A percentile compares a stretch with the other conserved stretches of the same genome.
These are phyloP conservation scores for Epinotia ramella DNA, from an alignment of 2,888 invertebrate genomes.

Conservation along the genomic window DNA sequence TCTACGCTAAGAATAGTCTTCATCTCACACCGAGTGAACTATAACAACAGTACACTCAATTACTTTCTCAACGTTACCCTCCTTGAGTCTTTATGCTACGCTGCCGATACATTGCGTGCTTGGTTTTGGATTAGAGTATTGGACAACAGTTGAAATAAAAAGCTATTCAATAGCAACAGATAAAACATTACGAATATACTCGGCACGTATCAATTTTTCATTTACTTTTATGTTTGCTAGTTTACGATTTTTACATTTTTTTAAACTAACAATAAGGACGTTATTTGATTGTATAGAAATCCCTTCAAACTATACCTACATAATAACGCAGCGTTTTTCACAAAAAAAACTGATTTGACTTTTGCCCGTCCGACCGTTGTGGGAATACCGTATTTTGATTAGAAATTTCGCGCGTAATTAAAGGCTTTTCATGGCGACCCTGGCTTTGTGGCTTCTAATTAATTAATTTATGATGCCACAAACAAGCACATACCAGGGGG, in stretches of 20 bases:
- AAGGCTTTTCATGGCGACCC: not conserved
- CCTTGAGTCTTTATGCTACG: not conserved
- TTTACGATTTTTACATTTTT: too few relatives aligned
- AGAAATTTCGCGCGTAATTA: not conserved
- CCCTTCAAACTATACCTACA: too few relatives aligned
- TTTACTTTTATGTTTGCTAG: too few relatives aligned
- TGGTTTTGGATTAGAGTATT: not conserved
- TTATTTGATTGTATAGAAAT: too few relatives aligned
- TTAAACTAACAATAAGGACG: too few relatives aligned
- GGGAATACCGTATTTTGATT: not conserved
- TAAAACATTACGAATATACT: too few relatives aligned
- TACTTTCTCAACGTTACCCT: not conserved
- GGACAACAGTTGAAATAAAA: too few relatives aligned
- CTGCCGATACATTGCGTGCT: conserved; percentile 2
- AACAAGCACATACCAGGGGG: not conserved
- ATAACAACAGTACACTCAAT: not conserved
- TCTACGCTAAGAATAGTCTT: not conserved
- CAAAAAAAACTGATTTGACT: too few relatives aligned
- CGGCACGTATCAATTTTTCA: too few relatives aligned
- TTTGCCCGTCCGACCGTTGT: too few relatives aligned
- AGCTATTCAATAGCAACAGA: too few relatives aligned
- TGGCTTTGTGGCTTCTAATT: not conserved
- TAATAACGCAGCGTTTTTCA: too few relatives aligned
- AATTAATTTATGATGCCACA: not conserved
- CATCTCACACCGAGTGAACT: not conserved